Base-by-base conservation (phyloP, 2,888 invertebrate genomes). In the Lucinisca nassula region DNA sequence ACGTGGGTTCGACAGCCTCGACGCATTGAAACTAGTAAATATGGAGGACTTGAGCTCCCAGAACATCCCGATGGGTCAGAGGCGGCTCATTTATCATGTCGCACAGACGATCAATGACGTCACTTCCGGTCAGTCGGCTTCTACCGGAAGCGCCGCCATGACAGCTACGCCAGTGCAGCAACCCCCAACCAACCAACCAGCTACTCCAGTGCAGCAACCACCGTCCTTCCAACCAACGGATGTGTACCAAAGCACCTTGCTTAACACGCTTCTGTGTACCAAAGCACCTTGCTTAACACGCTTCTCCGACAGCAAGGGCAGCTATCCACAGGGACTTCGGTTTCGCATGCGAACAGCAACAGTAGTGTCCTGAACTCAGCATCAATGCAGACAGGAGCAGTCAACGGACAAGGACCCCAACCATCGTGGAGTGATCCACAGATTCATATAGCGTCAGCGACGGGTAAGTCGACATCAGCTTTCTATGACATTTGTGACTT, bases 61-160 rank as follows among this genome's bases (percentile, higher is more conserved):
- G 24, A 40, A 72, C 0, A 79, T 79, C 27, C 79, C 79, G 27
- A 55, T 21, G 40, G 74, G 74, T 24, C 74, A 81, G 21, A 12
- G 37, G 21, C 49, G 73, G 21, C 74, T 73, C 1, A 12, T 74
- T 12, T 14, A n/a, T 3, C 61, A 81, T 17, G 58, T 35, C 0
- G 45, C 55, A 3, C 49, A 58, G 49, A 8, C 74, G 30, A 45
- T 73, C 3, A 51, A 14, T n/a, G 21, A 51, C 51, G n/a, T n/a
- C n/a, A n/a, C n/a, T n/a, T n/a, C n/a, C n/a, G n/a, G n/a, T n/a
- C n/a, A n/a, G 14, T 51, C 51, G 21, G 17, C 12, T 67, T 40
- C 12, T 4, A 51, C 51, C 78, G 61, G 38, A 61, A 38, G 67
- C 30, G 27, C n/a, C 67, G 17, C 12, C 4, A 21, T 3, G 12